A percentile compares a stretch with the other conserved stretches of the same genome.
These are phyloP conservation scores for Galeopterus variegatus DNA, from an alignment of 2,113 vertebrate species.

Conservation along the genomic window DNA sequence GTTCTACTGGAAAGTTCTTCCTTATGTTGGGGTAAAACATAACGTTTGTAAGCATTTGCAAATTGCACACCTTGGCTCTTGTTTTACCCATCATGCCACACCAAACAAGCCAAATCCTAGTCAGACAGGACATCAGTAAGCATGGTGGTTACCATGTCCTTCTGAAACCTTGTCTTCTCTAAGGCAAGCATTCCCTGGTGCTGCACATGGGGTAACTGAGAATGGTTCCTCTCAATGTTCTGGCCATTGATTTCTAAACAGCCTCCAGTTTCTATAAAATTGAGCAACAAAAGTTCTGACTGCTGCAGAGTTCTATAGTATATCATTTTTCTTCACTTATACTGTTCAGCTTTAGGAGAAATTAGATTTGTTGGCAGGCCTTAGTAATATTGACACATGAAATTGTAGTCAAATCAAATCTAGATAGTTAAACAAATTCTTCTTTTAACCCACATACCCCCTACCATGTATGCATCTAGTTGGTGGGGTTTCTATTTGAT, in stretches of 20 bases:
- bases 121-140: neutral
- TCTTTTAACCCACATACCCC: constrained; percentile 37
- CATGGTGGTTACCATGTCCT: rapidly evolving
- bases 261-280: neutral
- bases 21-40: neutral
- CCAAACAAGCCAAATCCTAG: neutral
- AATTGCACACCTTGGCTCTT: neutral
- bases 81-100: neutral
- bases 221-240: neutral
- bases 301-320: neutral
- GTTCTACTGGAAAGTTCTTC: neutral
- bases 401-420: constrained; percentile 67
- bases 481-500: constrained; percentile 38
- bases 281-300: neutral
- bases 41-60: neutral
- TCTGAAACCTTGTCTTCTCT: neutral
- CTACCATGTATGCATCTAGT: neutral
- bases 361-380: constrained; percentile 58
- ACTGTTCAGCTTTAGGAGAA: neutral
- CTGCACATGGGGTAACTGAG: rapidly evolving
- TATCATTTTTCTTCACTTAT: neutral
- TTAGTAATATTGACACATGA: constrained; percentile 36
- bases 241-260: neutral
- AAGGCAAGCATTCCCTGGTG: neutral
- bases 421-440: constrained; percentile 67